phyloP scores from a whole-genome alignment of 2,888 invertebrate species.

The Calliphora vomitoria region DNA sequence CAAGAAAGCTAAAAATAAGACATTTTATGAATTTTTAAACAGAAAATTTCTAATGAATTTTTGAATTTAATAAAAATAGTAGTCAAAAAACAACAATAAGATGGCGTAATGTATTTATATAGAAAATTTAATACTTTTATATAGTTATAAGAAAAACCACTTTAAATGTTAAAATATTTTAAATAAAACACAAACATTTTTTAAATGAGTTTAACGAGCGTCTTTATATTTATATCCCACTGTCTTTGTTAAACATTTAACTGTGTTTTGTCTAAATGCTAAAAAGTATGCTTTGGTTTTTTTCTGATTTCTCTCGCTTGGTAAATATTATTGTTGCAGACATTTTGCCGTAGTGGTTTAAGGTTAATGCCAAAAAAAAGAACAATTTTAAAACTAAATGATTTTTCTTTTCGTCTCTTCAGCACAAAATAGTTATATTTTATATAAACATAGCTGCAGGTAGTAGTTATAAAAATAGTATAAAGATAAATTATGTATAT shows the following conservation, averaged over 20 bases:
- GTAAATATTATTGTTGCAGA: not conserved
- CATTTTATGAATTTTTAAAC: not conserved
- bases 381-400: conserved; percentile 2
- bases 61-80: not conserved
- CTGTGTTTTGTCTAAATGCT: not conserved
- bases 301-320: not conserved
- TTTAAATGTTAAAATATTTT: too few species aligned
- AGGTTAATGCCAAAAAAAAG: not conserved
- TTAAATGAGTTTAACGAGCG: too few species aligned
- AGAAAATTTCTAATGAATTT: not conserved
- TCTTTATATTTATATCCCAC: too few species aligned
- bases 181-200: too few species aligned
- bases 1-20: conserved; percentile 28
- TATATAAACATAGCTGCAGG: conserved; percentile 1
- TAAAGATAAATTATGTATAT: too few species aligned
- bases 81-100: too few species aligned
- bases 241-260: not conserved
- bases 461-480: not conserved
- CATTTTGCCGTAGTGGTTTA: not conserved
- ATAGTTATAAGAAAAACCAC: too few species aligned
- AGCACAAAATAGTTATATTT: too few species aligned
- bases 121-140: too few species aligned
- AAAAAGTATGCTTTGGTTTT: not conserved
- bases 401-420: too few species aligned
- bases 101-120: too few species aligned